Conservation (phyloP, 2,888 invertebrate genomes). For the Bombylius discolor region DNA sequence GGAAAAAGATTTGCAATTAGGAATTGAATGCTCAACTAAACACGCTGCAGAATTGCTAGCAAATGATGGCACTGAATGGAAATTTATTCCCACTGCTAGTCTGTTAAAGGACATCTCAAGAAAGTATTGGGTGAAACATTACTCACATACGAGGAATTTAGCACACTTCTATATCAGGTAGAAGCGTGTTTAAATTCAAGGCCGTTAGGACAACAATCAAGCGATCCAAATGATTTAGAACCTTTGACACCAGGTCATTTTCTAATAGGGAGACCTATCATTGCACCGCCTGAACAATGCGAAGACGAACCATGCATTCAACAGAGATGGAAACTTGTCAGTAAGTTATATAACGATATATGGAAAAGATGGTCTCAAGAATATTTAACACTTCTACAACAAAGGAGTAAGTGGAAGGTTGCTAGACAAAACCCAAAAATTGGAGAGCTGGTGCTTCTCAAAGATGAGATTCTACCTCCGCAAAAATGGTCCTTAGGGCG, state of each 20-base stretch:
- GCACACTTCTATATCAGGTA: slow-evolving; percentile 18
- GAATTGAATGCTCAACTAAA: no score
- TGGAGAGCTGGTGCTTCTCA: background rate
- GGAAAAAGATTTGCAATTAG: no score
- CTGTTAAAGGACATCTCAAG: slow-evolving; percentile 20
- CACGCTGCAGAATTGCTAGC: background rate
- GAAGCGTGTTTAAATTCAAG: slow-evolving; percentile 22
- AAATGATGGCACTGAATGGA: slow-evolving; percentile 15
- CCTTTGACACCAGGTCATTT: slow-evolving; percentile 13
- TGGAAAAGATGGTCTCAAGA: slow-evolving; percentile 6
- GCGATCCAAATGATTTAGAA: slow-evolving; percentile 11
- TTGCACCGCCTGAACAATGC: slow-evolving; percentile 9
- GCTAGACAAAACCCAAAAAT: background rate
- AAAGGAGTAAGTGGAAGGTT: background rate
- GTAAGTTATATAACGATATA: slow-evolving; percentile 4
- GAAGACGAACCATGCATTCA: slow-evolving; percentile 4
- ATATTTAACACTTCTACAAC: background rate
- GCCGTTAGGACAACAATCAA: slow-evolving; percentile 15
- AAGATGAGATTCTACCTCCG: no score
- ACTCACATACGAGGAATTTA: slow-evolving; percentile 20
- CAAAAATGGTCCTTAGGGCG: no score
- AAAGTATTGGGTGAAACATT: slow-evolving; percentile 15
- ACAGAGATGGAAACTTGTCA: slow-evolving; percentile 1
- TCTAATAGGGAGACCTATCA: slow-evolving; percentile 7
- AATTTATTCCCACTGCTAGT: slow-evolving; percentile 22